Evolutionary conservation across 2,888 invertebrate genomes (phyloP), one percentile per base, ranked within the genome.

Genomic region (Metalampra italica): DNA sequence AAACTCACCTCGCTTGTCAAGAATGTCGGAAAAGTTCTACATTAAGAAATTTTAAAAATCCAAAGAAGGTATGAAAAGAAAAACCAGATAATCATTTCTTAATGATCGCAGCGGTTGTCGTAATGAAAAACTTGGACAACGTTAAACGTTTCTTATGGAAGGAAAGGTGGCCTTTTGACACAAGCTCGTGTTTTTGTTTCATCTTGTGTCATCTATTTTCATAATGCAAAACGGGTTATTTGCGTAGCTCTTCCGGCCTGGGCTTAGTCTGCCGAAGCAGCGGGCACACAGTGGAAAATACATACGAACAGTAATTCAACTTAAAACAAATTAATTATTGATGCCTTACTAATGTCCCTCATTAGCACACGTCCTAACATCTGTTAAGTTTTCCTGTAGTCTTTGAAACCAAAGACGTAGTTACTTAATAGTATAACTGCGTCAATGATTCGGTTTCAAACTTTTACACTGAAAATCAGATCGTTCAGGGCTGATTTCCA

Each of bases 151-250:
- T 42, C 29, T 29, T 29, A 29, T 60, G 62, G 62, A 69, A 57
- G 64, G 62, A 38, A 36, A 37, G 57, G 55, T 59, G 53, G 59
- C 61, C 60, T 65, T 74, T 72, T 63, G 53, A 67, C 66, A 66
- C 54, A 51, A 61, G 58, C 56, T 53, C 54, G 54, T 71, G 66
- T 75, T 75, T 76, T 75, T 74, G 70, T 75, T 75, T 68, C 66
- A 71, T 70, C 70, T 75, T 74, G 70, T 75, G 74, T 68, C 66
- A 71, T 70, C 70, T 78, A 75, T 82, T 82, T 82, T 76, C 76
- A 76, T 78, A 78, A 79, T 77, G 74, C 77, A 71, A 76, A 78
- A 76, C 70, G 68, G 74, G 74, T 71, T 83, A 78, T 83, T 83
- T 82, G 75, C 78, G 62, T 64, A 70, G 70, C 77, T 75, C 78